These are phyloP conservation scores for Phaethornis superciliosus DNA, from an alignment of 2,113 vertebrate species.

Conservation along the genomic window DNA sequence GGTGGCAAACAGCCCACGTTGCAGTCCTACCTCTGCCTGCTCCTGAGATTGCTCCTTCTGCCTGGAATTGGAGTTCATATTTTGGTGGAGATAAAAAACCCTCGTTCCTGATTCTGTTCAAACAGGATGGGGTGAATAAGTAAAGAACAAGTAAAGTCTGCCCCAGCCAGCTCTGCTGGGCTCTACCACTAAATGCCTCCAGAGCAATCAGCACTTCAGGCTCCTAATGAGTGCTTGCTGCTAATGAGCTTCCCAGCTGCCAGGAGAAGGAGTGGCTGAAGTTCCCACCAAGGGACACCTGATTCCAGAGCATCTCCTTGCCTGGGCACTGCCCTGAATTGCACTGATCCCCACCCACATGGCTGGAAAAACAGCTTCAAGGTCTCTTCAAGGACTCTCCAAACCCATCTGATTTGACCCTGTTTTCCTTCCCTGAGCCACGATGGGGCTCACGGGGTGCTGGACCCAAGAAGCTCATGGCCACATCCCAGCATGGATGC, in stretches of 20 bases:
- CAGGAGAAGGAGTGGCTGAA: background rate
- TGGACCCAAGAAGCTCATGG: background rate
- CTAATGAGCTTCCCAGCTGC: background rate
- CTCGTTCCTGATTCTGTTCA: background rate
- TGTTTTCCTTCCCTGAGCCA: background rate
- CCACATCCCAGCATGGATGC: background rate
- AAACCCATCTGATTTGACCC: rapidly evolving
- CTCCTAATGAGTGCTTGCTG: background rate
- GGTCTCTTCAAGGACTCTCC: too few species aligned
- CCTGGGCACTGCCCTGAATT: background rate
- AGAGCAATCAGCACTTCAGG: background rate
- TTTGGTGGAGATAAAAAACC: background rate
- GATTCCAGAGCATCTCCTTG: background rate
- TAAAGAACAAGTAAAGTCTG: background rate
- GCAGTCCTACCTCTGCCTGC: background rate
- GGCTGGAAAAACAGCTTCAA: too few species aligned
- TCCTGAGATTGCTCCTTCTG: background rate
- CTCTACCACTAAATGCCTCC: background rate
- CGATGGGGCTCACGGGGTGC: rapidly evolving
- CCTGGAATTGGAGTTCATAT: background rate
- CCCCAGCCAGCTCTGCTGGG: background rate
- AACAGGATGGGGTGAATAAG: too few species aligned
- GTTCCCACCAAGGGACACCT: background rate
- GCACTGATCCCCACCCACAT: background rate
- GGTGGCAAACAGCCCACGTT: rapidly evolving